These are phyloP conservation scores for Actinernus sp. DNA, from an alignment of 92 coral and sea anemone species.

Conservation along the genomic window DNA sequence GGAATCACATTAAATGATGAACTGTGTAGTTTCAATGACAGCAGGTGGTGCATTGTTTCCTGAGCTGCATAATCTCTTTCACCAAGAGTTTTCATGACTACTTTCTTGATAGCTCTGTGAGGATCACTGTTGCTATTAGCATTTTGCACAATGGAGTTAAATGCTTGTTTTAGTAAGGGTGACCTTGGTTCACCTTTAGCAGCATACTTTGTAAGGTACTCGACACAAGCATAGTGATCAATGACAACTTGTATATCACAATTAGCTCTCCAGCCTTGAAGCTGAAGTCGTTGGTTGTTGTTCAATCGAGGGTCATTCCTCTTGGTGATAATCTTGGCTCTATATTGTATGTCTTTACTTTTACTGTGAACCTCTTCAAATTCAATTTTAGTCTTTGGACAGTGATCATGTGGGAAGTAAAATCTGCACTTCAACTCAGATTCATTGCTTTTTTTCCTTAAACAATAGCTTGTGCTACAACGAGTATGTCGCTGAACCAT, in stretches of 20 bases:
- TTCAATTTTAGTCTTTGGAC: not conserved
- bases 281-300: not conserved
- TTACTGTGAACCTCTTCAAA: not conserved
- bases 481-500: no score
- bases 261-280: not conserved
- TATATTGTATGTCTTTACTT: not conserved
- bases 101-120: constrained; percentile 56
- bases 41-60: constrained; percentile 63
- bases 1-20: constrained; percentile 57
- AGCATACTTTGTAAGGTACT: constrained; percentile 31
- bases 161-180: constrained; percentile 50
- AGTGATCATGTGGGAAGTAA: no score
- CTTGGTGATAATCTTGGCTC: not conserved
- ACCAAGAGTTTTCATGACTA: constrained; percentile 58
- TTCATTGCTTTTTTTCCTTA: no score
- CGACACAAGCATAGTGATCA: not conserved
- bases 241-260: no score
- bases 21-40: constrained; percentile 53
- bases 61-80: constrained; percentile 69
- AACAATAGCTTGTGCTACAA: no score
- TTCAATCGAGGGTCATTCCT: not conserved
- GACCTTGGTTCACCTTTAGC: constrained; percentile 64
- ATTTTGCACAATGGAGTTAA: constrained; percentile 27
- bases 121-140: constrained; percentile 41
- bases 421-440: no score